phyloP scores from a whole-genome alignment of 2,113 vertebrate genomes.

The Cricetomys ansorgei region DNA sequence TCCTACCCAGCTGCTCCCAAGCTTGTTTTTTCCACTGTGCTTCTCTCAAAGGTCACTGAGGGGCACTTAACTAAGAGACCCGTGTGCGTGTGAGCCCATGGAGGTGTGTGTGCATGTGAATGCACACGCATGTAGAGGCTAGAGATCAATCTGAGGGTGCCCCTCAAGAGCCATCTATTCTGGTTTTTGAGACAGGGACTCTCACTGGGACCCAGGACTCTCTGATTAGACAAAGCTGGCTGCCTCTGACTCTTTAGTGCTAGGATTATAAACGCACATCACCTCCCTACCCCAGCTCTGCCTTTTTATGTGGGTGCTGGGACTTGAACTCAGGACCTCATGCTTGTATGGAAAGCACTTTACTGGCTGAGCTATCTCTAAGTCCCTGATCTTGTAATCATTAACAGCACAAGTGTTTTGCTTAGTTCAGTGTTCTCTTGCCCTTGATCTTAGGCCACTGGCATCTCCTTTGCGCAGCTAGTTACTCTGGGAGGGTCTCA shows the following conservation, averaged over 20 bases:
- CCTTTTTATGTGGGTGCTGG: background rate
- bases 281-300: background rate
- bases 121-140: background rate
- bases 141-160: background rate
- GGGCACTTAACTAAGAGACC: background rate
- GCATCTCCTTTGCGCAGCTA: background rate
- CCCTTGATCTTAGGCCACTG: background rate
- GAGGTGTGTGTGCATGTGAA: background rate
- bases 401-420: background rate
- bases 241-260: background rate
- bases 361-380: background rate
- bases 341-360: background rate
- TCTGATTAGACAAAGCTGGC: background rate
- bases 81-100: background rate
- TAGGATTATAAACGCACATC: background rate
- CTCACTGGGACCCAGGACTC: background rate
- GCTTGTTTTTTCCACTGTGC: background rate
- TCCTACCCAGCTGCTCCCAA: background rate
- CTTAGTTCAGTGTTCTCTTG: background rate
- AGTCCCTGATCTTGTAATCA: background rate
- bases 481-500: background rate
- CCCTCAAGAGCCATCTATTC: background rate
- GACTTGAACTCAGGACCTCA: background rate
- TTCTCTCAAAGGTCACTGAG: background rate
- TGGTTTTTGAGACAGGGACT: background rate